These are phyloP conservation scores for Platichthys stellatus DNA, from an alignment of 2,113 vertebrate genomes.

Conservation along the genomic window DNA sequence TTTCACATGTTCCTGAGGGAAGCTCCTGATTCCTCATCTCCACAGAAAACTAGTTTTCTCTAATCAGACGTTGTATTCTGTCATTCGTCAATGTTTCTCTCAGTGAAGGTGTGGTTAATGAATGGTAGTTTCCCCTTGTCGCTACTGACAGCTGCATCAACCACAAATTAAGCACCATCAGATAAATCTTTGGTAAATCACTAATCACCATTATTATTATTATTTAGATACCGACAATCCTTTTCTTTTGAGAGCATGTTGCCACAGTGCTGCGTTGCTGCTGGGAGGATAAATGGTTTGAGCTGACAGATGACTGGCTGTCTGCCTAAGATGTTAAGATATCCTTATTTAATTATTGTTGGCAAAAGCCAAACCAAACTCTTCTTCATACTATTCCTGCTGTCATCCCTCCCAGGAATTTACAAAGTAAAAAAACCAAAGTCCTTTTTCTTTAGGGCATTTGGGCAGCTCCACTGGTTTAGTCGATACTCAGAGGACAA, in stretches of 20 bases:
- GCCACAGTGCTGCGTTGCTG: slow-evolving; percentile 2
- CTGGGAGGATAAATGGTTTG: neutral
- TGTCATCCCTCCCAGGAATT: neutral
- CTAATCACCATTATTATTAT: slow-evolving; percentile 34
- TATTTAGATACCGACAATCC: slow-evolving; percentile 24
- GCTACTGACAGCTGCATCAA: slow-evolving; percentile 1
- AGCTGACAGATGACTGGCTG: slow-evolving; percentile 1
- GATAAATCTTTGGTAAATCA: slow-evolving; percentile 21
- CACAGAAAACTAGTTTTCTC: neutral
- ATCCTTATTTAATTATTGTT: neutral
- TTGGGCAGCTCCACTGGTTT: neutral
- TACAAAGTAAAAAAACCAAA: neutral
- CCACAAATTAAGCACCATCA: slow-evolving; percentile 1
- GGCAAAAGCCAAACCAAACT: slow-evolving; percentile 5
- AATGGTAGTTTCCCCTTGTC: neutral
- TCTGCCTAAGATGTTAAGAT: neutral
- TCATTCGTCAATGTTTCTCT: neutral
- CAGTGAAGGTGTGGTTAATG: neutral
- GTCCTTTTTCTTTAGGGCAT: neutral
- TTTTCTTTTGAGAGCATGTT: neutral
- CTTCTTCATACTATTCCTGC: neutral
- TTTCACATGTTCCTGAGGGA: neutral
- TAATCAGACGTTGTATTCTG: neutral
- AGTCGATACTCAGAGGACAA: neutral
- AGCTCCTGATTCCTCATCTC: slow-evolving; percentile 2